These are phyloP conservation scores for Tenthredo notha DNA, from an alignment of 2,888 invertebrate genomes.

Conservation along the genomic window DNA sequence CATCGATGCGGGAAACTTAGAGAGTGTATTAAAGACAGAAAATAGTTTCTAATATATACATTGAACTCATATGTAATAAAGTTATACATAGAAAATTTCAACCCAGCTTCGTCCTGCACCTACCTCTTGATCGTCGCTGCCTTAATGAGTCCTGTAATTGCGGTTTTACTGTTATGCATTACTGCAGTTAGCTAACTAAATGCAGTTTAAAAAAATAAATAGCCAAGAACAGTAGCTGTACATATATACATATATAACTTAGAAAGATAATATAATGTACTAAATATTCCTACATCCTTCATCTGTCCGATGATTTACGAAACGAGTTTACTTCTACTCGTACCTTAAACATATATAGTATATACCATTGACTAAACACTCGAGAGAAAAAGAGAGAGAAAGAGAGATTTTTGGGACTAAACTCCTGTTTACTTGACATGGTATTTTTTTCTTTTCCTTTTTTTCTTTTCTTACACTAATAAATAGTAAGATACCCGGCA, in stretches of 20 bases:
- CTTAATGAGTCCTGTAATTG: constrained; percentile 11
- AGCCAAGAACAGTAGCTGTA: not conserved
- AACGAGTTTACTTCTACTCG: not conserved
- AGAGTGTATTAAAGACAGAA: not conserved
- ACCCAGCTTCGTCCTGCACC: no score
- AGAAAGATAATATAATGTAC: not conserved
- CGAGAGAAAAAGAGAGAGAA: not conserved
- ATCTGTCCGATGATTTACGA: not conserved
- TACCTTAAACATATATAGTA: not conserved
- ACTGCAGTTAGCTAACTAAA: not conserved
- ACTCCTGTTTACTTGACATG: not conserved
- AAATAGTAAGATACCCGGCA: not conserved
- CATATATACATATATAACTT: not conserved
- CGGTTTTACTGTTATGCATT: not conserved
- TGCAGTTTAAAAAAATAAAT: not conserved
- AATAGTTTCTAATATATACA: not conserved
- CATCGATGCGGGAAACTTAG: not conserved
- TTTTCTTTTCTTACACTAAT: not conserved
- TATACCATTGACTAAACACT: not conserved
- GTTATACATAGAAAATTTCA: no score
- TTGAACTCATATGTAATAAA: no score
- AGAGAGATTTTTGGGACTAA: not conserved
- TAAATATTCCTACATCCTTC: not conserved
- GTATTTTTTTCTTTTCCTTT: not conserved
- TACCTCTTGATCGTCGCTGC: not conserved